Base-by-base conservation (phyloP, 1,140 invertebrate genomes). In the Formica exsecta region DNA sequence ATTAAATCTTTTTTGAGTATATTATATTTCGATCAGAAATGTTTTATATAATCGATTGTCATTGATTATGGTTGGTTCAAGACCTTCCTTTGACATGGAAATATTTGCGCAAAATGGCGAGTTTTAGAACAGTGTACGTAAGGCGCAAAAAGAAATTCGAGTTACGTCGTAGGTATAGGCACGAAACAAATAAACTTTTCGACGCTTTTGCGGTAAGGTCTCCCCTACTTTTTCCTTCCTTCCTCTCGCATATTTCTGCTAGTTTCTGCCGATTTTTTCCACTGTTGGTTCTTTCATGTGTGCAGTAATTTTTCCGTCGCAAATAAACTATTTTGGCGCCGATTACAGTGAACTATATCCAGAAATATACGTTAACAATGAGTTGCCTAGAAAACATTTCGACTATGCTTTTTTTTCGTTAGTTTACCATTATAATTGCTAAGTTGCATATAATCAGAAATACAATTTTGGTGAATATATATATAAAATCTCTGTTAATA, bases 141-240 rank as follows among this genome's bases (percentile, higher is more conserved):
- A 32, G 68, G 19, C 16, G 64, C 16, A 73, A 77, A 85, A 85
- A 76, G 11, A 19, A 32, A 25, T 11, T 44, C 22, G 57, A 62
- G 32, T 75, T 75, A 84, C 44, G 54, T 19, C 38, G 54, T 65
- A 25, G 41, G 48, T 51, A 44, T 62, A 76, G 19, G 44, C 41
- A 85, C 9, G 73, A 41, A 57, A 77, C 44, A 65, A 84, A 84
- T 84, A 76, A 85, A 85, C 71, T 64, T 85, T 85, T 76, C 75
- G 84, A 54, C 54, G 29, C 65, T 68, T 36, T 68, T 62, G 64
- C 51, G 84, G 64, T 22, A 25, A 29, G 41, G 22, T 16, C n/a
- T 13, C 19, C 65, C 41, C 51, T 86, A 64, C 44, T 62, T 64
- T 73, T 81, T 81, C 75, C 41, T 68, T 51, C 19, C 59, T 77